Evolutionary conservation across 1,140 invertebrate species (phyloP), one percentile per base, ranked within the genome.

Genomic region (Dendrolimus kikuchii): DNA sequence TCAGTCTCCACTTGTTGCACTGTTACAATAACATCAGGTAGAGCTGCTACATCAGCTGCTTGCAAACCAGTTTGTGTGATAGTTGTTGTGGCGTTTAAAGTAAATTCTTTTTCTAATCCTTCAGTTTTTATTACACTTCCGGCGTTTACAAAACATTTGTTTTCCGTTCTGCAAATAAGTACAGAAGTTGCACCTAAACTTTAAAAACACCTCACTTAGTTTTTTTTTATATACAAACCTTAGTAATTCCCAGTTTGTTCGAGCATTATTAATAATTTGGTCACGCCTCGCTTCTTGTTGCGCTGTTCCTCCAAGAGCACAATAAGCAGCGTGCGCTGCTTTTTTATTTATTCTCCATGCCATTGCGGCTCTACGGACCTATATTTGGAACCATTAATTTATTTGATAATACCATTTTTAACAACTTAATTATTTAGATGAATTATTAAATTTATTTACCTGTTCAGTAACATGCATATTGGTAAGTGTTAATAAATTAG

Each of bases 191-290:
- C 36, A 48, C 7, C 1, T 6, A n/a, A 40, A 23, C 37, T 48
- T 37, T 37, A 48, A 38, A 7, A 5, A 48, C 36, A 3, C 46
- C 4, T 40, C 7, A 36, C 8, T 23, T 23, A 47, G n/a, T 4
- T 38, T 10, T 10, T 9, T 9, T 45, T 45, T 9, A 45, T 45
- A 9, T 5, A 37, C 8, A 40, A 55, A 92, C 64, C 93, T 89
- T 2, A 94, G 74, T 46, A 94, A 76, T 76, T 95, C 93, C 93
- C 94, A 95, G 64, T 94, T 95, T 4, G 92, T 93, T 61, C 93
- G 89, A 2, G 93, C 94, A 74, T 95, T 95, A 38, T 92, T 92
- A 52, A 95, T 95, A 2, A 95, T 91, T 78, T 95, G 92, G 67
- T 95, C 93, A 4, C 93, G 82, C 1, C 90, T 83, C 38, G 90